These are phyloP conservation scores for Rhinogobio ventralis DNA, from an alignment of 2,797 vertebrate species.

Conservation along the genomic window DNA sequence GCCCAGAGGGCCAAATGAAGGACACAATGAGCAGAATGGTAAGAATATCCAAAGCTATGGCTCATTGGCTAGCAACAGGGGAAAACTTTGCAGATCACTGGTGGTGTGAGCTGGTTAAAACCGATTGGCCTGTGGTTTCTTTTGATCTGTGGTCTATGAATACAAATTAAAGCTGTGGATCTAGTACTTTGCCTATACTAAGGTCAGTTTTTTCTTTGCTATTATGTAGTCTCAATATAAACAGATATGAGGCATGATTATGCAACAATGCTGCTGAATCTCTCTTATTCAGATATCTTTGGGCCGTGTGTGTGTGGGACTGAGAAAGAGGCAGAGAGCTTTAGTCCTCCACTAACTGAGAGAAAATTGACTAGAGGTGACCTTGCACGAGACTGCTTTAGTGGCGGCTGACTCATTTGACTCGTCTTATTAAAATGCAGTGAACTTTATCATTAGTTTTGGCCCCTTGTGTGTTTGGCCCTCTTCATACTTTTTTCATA, in stretches of 20 bases:
- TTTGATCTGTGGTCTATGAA: neutral
- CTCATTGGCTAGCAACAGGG: neutral
- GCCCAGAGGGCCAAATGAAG: conserved; percentile 25
- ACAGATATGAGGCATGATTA: neutral
- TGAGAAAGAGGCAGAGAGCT: neutral
- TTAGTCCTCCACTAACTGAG: neutral
- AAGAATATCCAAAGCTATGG: conserved; percentile 46
- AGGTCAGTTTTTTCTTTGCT: neutral
- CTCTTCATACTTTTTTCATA: neutral
- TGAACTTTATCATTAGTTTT: neutral
- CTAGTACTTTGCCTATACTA: neutral
- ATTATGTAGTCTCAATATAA: neutral
- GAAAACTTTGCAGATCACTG: neutral
- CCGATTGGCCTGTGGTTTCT: neutral
- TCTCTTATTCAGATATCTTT: conserved; percentile 5
- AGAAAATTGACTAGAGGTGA: conserved; percentile 9
- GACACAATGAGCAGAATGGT: conserved; percentile 44
- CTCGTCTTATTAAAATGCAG: conserved; percentile 6
- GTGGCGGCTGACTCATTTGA: neutral
- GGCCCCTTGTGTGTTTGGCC: neutral
- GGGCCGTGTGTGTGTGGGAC: neutral
- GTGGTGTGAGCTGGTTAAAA: neutral
- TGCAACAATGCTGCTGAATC: neutral
- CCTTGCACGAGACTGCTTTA: neutral
- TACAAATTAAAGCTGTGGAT: neutral